These are phyloP conservation scores for Chaetura pelagica DNA, from an alignment of 2,113 vertebrate species.

Conservation along the genomic window DNA sequence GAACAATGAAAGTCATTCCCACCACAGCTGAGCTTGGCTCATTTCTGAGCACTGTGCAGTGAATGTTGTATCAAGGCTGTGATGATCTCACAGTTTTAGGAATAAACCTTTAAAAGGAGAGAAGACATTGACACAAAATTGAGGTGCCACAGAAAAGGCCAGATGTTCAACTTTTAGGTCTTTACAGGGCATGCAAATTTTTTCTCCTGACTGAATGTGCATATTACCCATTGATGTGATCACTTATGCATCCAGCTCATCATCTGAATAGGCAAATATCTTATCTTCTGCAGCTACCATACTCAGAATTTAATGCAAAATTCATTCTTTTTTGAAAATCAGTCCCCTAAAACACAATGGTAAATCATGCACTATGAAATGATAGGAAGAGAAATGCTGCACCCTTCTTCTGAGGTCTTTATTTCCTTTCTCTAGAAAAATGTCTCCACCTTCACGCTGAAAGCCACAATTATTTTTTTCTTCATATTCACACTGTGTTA, in stretches of 20 bases:
- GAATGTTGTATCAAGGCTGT: constrained; percentile 30
- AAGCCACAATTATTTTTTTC: constrained; percentile 61
- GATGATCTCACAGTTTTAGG: constrained; percentile 32
- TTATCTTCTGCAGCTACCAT: constrained; percentile 52
- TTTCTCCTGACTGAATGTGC: constrained; percentile 60
- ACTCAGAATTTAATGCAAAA: constrained; percentile 63
- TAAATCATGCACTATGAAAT: constrained; percentile 53
- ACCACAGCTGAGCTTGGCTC: background rate
- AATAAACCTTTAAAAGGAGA: constrained; percentile 37
- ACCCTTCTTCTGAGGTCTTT: constrained; percentile 54
- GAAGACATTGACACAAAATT: constrained; percentile 41
- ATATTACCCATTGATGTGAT: constrained; percentile 64
- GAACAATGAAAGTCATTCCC: background rate
- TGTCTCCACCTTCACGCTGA: constrained; percentile 49
- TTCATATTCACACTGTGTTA: constrained; percentile 30
- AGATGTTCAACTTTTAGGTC: constrained; percentile 69
- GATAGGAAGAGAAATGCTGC: constrained; percentile 36
- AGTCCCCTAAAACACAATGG: constrained; percentile 63
- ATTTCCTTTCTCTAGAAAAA: constrained; percentile 59
- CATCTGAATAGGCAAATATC: constrained; percentile 69
- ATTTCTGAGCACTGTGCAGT: background rate
- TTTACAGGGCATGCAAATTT: constrained; percentile 70
- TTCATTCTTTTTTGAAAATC: constrained; percentile 69
- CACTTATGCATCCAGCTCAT: constrained; percentile 69
- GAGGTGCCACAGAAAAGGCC: constrained; percentile 64